A percentile compares a stretch with the other conserved stretches of the same genome.
These are phyloP conservation scores for Porites cylindrica DNA, from an alignment of 92 coral and sea anemone species.

Conservation along the genomic window DNA sequence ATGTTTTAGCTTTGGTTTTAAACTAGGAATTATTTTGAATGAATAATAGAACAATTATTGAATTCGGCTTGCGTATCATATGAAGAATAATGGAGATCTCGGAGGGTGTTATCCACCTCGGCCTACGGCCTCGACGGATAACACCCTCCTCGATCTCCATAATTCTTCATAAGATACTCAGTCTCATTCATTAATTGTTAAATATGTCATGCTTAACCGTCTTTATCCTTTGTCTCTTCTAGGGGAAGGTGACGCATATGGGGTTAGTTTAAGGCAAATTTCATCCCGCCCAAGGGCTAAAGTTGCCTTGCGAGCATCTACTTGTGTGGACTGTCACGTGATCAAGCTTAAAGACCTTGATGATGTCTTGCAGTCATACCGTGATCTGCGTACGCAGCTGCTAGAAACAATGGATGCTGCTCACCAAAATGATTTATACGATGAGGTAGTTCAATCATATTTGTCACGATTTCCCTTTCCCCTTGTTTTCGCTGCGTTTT, in stretches of 20 bases:
- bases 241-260: slow-evolving; percentile 99
- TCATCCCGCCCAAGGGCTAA: slow-evolving; percentile 75
- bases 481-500: no score
- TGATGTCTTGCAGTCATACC: slow-evolving; percentile 78
- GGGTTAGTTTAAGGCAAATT: slow-evolving; percentile 75
- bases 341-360: slow-evolving; percentile 81
- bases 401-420: slow-evolving; percentile 75
- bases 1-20: no score
- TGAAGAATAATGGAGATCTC: no score
- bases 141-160: no score
- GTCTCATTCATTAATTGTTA: no score
- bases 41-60: no score
- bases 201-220: no score
- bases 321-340: slow-evolving; percentile 97
- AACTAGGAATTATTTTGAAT: no score
- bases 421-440: slow-evolving; percentile 55
- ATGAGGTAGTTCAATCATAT: slow-evolving; percentile 8
- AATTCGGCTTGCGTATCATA: no score
- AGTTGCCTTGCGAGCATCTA: slow-evolving; percentile 79
- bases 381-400: slow-evolving; percentile 64
- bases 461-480: background rate
- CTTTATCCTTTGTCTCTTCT: background rate
- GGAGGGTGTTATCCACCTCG: no score
- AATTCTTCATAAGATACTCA: no score
- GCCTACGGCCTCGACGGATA: no score